phyloP scores from a whole-genome alignment of 2,113 vertebrate genomes.

The Lepisosteus osseus region DNA sequence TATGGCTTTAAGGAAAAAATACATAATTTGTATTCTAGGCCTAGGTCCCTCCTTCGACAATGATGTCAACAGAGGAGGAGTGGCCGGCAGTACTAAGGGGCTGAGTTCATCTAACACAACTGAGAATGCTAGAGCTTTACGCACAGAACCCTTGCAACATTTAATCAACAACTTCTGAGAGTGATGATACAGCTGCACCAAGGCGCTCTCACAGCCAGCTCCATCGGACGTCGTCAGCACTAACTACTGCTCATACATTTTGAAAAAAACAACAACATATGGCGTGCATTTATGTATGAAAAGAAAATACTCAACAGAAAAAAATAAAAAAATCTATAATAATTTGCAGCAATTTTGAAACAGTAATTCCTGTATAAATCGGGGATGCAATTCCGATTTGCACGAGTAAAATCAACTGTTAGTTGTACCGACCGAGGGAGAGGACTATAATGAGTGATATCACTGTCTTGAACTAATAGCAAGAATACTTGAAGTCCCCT shows the following conservation, averaged over 20 bases:
- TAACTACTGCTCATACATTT: slow-evolving; percentile 46
- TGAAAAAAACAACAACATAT: not conserved
- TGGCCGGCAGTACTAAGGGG: slow-evolving; percentile 64
- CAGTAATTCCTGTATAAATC: slow-evolving; percentile 2
- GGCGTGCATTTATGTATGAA: not conserved
- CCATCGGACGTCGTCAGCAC: slow-evolving; percentile 49
- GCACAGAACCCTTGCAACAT: slow-evolving; percentile 59
- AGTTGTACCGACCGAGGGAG: slow-evolving; percentile 14
- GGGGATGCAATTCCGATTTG: slow-evolving; percentile 20
- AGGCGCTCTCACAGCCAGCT: slow-evolving; percentile 67
- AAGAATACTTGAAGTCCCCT: slow-evolving; percentile 38
- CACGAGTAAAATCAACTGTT: slow-evolving; percentile 1
- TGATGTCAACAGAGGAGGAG: slow-evolving; percentile 68
- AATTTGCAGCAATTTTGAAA: not conserved
- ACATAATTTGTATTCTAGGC: slow-evolving; percentile 53
- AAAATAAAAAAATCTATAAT: slow-evolving; percentile 1
- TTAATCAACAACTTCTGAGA: slow-evolving; percentile 62
- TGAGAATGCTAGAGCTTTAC: slow-evolving; percentile 68
- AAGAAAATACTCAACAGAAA: not conserved
- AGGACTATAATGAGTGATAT: not conserved
- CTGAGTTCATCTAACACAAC: slow-evolving; percentile 73
- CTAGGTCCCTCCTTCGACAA: slow-evolving; percentile 57
- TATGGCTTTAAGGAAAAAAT: slow-evolving; percentile 68
- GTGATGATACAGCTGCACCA: slow-evolving; percentile 60
- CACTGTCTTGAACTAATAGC: slow-evolving; percentile 7